These are phyloP conservation scores for Mycteria americana DNA, from an alignment of 2,797 vertebrate species.

Conservation along the genomic window DNA sequence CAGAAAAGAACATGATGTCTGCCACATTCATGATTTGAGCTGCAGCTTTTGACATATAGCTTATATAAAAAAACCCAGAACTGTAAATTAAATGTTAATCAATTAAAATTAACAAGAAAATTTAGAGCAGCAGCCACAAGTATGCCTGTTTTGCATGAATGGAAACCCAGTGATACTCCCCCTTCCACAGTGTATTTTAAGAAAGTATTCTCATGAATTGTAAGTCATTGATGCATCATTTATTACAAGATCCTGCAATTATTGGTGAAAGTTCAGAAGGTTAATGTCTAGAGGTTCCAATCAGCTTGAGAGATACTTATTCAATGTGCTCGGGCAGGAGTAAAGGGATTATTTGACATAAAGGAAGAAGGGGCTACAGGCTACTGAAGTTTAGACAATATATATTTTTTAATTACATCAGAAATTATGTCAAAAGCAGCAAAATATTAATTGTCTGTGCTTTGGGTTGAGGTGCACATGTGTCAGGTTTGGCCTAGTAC, in stretches of 20 bases:
- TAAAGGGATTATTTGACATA: background rate
- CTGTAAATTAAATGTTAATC: background rate
- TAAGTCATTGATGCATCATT: background rate
- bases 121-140: background rate
- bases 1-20: background rate
- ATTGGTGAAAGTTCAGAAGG: background rate
- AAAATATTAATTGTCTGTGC: background rate
- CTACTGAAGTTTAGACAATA: background rate
- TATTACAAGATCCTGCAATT: background rate
- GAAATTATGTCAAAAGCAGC: background rate
- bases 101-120: background rate
- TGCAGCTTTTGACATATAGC: background rate
- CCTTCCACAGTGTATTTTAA: background rate
- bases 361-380: background rate
- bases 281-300: background rate
- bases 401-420: background rate
- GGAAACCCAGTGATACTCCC: background rate
- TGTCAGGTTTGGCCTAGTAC: background rate
- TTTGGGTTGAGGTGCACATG: background rate
- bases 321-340: background rate
- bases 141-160: background rate
- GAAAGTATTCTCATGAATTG: background rate
- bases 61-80: background rate
- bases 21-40: background rate
- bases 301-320: background rate